Conservation (phyloP, 2,797 vertebrate species). For the Hippoglossus hippoglossus region DNA sequence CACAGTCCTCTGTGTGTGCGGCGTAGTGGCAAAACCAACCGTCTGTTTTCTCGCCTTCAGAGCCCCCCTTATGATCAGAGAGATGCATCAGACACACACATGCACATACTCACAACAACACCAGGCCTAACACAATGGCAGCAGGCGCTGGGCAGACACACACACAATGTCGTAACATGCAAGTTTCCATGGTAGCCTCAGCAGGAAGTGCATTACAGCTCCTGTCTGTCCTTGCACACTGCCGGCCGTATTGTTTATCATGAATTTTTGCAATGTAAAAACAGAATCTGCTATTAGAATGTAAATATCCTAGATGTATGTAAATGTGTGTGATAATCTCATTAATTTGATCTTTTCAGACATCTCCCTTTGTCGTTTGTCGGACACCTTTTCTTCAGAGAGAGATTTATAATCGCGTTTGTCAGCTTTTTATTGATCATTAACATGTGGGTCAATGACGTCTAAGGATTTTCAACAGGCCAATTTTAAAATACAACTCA, state of each 20-base stretch:
- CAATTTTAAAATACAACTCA: too few relatives aligned
- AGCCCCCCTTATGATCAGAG: constrained; percentile 56
- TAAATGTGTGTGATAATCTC: not conserved
- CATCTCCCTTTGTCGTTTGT: too few relatives aligned
- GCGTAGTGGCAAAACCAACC: constrained; percentile 39
- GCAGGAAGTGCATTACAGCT: constrained; percentile 60
- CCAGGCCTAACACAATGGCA: constrained; percentile 40
- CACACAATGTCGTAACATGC: constrained; percentile 32
- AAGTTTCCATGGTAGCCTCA: constrained; percentile 63
- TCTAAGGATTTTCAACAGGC: too few relatives aligned
- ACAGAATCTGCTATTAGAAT: not conserved
- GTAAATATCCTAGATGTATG: not conserved
- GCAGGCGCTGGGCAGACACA: constrained; percentile 27
- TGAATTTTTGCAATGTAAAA: not conserved
- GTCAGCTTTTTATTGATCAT: too few relatives aligned
- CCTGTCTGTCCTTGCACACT: constrained; percentile 43
- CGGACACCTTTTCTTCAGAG: too few relatives aligned
- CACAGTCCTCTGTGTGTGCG: constrained; percentile 21
- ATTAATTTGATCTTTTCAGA: not conserved
- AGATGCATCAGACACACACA: constrained; percentile 33
- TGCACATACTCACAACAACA: constrained; percentile 25
- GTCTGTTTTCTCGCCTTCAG: constrained; percentile 66
- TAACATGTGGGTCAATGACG: too few relatives aligned
- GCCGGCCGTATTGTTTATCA: constrained; percentile 22
- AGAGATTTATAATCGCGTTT: too few relatives aligned